Conservation (phyloP, 2,113 vertebrate species). For the Petrocephalus zakoni region DNA sequence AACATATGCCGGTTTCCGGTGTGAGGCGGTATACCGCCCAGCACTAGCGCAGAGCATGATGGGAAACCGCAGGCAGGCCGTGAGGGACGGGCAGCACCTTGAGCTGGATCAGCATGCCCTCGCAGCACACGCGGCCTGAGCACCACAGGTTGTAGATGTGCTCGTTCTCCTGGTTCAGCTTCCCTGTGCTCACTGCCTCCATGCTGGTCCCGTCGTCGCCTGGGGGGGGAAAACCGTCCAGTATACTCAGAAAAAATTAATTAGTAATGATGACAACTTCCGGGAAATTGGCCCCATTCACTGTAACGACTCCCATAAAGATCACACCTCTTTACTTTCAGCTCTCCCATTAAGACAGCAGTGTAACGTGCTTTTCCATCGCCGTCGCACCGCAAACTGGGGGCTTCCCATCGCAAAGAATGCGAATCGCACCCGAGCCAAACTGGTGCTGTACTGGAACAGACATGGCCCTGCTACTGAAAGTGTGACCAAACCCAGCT, state of each 20-base stretch:
- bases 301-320: neutral
- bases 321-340: neutral
- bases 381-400: neutral
- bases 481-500: no score
- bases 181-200: constrained; percentile 90
- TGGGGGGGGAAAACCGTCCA: constrained; percentile 33
- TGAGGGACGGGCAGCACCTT: constrained; percentile 48
- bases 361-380: neutral
- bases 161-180: constrained; percentile 94
- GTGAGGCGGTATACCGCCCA: no score
- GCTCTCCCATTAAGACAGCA: neutral
- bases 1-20: no score
- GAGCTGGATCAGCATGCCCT: constrained; percentile 95
- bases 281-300: neutral
- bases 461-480: no score
- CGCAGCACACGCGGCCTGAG: constrained; percentile 93
- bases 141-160: constrained; percentile 98
- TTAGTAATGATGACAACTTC: neutral
- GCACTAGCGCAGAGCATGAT: no score
- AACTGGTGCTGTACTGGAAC: no score
- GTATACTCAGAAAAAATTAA: neutral
- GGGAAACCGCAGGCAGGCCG: neutral
- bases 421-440: neutral
- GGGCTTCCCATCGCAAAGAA: neutral
- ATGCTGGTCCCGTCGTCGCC: constrained; percentile 95